A percentile compares a stretch with the other conserved stretches of the same genome.
Conservation (phyloP, 2,888 invertebrate species). For the Papilio demoleus region DNA sequence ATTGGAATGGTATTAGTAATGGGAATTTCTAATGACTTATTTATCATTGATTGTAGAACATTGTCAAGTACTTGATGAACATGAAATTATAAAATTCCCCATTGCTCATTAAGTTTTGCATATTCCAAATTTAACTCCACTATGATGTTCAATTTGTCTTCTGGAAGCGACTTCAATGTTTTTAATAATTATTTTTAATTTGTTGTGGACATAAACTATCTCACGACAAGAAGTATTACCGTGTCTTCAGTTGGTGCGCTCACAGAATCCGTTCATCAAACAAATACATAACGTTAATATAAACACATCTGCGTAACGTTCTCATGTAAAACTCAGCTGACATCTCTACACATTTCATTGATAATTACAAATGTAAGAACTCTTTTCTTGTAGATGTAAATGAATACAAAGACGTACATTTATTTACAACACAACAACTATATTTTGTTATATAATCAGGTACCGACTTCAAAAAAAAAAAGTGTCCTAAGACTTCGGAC, state of each 20-base stretch:
- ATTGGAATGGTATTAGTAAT: neutral
- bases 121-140: neutral
- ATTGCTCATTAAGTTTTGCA: neutral
- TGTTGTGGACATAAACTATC: neutral
- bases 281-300: slow-evolving; percentile 27
- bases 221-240: slow-evolving; percentile 26
- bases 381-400: neutral
- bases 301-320: slow-evolving; percentile 12
- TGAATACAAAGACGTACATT: neutral
- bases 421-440: neutral
- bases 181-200: too few species aligned
- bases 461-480: too few species aligned
- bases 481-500: too few species aligned
- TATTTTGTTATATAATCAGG: too few species aligned
- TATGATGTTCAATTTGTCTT: neutral
- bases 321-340: slow-evolving; percentile 8
- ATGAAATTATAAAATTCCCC: neutral
- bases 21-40: slow-evolving; percentile 2
- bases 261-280: slow-evolving; percentile 21
- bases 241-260: slow-evolving; percentile 11
- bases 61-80: neutral
- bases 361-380: slow-evolving; percentile 1
- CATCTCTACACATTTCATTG: slow-evolving; percentile 21
- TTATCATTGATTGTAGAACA: neutral
- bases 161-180: too few species aligned